Evolutionary conservation across 2,797 vertebrate genomes (phyloP).

Genomic region (Distichodus sexfasciatus): DNA sequence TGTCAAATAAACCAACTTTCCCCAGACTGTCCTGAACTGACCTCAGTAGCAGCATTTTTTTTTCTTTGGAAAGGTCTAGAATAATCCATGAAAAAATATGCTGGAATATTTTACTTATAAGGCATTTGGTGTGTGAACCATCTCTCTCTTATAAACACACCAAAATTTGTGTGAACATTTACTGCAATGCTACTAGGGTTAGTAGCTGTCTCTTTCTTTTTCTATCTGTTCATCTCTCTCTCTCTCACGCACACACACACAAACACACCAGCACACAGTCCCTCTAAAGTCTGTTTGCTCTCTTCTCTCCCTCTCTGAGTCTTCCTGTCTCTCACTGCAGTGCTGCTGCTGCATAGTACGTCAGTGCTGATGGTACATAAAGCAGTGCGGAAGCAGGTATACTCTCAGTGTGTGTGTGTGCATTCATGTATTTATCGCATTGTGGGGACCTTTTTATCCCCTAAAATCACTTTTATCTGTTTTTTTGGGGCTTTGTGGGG

Average conservation of each 20-base stretch:
- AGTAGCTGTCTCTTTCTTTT: neutral
- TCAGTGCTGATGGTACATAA: conserved; percentile 1
- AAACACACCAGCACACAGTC: neutral
- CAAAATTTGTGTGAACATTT: too few species aligned
- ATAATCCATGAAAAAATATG: too few species aligned
- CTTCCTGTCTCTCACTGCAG: conserved; percentile 12
- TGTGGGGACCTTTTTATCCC: too few species aligned
- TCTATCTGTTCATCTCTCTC: neutral
- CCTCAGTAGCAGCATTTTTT: neutral
- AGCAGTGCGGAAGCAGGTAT: conserved; percentile 14
- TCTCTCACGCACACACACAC: neutral
- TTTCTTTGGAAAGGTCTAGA: too few species aligned
- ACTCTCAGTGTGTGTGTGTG: neutral
- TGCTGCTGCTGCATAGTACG: neutral
- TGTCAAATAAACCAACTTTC: neutral
- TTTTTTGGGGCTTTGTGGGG: too few species aligned
- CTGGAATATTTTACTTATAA: too few species aligned
- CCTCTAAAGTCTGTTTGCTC: neutral
- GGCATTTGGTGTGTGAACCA: too few species aligned
- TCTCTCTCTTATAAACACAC: too few species aligned
- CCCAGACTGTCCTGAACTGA: neutral
- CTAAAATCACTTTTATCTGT: too few species aligned
- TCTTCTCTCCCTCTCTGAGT: neutral
- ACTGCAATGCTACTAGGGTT: too few species aligned
- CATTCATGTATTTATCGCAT: too few species aligned